Evolutionary conservation across 1,140 invertebrate genomes (phyloP), one percentile per base, ranked within the genome.

Genomic region (Oryzaephilus surinamensis): DNA sequence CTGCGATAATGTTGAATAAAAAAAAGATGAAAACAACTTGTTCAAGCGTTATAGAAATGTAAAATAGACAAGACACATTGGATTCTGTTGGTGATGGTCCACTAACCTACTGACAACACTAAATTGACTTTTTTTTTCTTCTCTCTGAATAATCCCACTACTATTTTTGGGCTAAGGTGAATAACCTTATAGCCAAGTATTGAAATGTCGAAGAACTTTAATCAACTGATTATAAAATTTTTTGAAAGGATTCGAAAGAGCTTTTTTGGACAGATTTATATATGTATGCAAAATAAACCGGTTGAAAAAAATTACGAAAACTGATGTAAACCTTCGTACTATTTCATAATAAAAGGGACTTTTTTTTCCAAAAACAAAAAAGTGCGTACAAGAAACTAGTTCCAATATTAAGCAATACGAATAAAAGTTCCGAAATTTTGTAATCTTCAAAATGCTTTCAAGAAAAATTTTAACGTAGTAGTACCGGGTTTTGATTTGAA

Each of bases 51-150:
- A 20, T 30, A 14, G 20, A 41, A 43, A 47, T 47, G 42, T 47
- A 41, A 30, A 47, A 46, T 51, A 45, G 43, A 49, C 38, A 45
- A 48, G 39, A n/a, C n/a, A n/a, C n/a, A n/a, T n/a, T n/a, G n/a
- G n/a, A n/a, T n/a, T n/a, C n/a, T n/a, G n/a, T n/a, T n/a, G 29
- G 41, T 43, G 43, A 46, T 49, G 52, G 45, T 48, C 52, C 47
- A 54, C 52, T 54, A 41, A 54, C 52, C 52, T 47, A 54, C 52
- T 54, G 52, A 52, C 49, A 38, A 51, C 40, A 43, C 43, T 42
- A 49, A 51, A 49, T 51, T 41, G 39, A 34, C 36, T 52, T 42
- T 46, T 48, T 47, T 52, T 50, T 38, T 41, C 28, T 30, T 28
- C 34, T n/a, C n/a, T 21, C 23, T 3, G 4, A 6, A 24, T 18